phyloP scores from a whole-genome alignment of 2,113 vertebrate species.

The Prochilodus magdalenae region DNA sequence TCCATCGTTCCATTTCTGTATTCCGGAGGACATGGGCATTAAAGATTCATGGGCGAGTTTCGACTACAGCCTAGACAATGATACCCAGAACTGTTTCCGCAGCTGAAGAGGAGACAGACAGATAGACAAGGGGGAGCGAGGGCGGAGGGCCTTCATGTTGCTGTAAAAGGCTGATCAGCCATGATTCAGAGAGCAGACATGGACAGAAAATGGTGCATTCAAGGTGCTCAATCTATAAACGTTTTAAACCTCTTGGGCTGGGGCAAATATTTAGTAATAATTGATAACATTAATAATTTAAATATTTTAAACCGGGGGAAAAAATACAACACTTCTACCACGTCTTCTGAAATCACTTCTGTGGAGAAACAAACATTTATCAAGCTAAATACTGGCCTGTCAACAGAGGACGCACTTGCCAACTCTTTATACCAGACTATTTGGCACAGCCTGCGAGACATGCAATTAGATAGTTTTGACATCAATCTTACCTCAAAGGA shows the following conservation, averaged over 20 bases:
- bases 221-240: neutral
- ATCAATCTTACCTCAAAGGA: too few relatives aligned
- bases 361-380: too few relatives aligned
- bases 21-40: constrained; percentile 26
- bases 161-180: constrained; percentile 39
- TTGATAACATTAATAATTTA: too few relatives aligned
- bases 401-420: too few relatives aligned
- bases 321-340: too few relatives aligned
- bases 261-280: too few relatives aligned
- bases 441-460: too few relatives aligned
- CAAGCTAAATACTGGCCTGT: too few relatives aligned
- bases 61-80: constrained; percentile 35
- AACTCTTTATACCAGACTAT: too few relatives aligned
- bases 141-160: neutral
- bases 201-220: constrained; percentile 32
- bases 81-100: constrained; percentile 33
- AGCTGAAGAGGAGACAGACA: neutral
- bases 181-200: constrained; percentile 10
- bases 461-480: too few relatives aligned
- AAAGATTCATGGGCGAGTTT: constrained; percentile 46
- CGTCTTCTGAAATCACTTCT: too few relatives aligned
- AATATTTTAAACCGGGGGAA: too few relatives aligned
- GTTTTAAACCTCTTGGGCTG: neutral
- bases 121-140: neutral
- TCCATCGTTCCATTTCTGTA: constrained; percentile 32